A percentile compares a stretch with the other conserved stretches of the same genome.
phyloP scores from a whole-genome alignment of 2,888 invertebrate species.

The Lapara coniferarum region DNA sequence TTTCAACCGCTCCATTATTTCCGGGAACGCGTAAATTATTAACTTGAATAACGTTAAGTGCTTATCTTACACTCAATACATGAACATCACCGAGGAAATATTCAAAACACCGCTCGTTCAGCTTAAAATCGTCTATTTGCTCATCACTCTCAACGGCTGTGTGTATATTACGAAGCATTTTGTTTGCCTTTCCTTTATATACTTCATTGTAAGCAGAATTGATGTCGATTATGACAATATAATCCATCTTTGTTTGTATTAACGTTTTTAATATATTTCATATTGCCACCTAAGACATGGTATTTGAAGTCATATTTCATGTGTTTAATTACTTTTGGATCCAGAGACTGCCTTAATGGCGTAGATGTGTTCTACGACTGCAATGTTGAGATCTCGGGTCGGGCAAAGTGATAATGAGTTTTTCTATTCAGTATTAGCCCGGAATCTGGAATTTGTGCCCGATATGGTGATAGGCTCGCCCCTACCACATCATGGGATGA shows the following conservation, averaged over 20 bases:
- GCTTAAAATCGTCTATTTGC: neutral
- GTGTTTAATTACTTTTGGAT: too few relatives aligned
- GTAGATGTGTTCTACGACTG: too few relatives aligned
- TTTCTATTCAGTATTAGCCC: too few relatives aligned
- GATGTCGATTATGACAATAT: slow-evolving; percentile 54
- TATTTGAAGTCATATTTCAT: too few relatives aligned
- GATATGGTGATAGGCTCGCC: too few relatives aligned
- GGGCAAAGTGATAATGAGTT: too few relatives aligned
- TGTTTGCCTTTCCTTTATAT: slow-evolving; percentile 51
- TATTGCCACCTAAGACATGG: neutral
- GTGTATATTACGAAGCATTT: slow-evolving; percentile 38
- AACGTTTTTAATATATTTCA: slow-evolving; percentile 38
- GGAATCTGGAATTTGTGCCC: too few relatives aligned
- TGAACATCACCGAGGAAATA: neutral
- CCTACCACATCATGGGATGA: too few relatives aligned
- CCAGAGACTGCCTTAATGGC: too few relatives aligned
- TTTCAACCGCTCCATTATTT: too few relatives aligned
- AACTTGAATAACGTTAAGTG: neutral
- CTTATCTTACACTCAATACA: neutral
- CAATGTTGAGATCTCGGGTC: too few relatives aligned
- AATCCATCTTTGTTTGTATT: slow-evolving; percentile 44
- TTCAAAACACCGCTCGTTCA: neutral
- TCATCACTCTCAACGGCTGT: slow-evolving; percentile 30
- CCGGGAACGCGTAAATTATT: too few relatives aligned
- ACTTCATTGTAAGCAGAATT: slow-evolving; percentile 50